Base-by-base conservation (phyloP, 2,797 vertebrate species). In the Semaprochilodus insignis region DNA sequence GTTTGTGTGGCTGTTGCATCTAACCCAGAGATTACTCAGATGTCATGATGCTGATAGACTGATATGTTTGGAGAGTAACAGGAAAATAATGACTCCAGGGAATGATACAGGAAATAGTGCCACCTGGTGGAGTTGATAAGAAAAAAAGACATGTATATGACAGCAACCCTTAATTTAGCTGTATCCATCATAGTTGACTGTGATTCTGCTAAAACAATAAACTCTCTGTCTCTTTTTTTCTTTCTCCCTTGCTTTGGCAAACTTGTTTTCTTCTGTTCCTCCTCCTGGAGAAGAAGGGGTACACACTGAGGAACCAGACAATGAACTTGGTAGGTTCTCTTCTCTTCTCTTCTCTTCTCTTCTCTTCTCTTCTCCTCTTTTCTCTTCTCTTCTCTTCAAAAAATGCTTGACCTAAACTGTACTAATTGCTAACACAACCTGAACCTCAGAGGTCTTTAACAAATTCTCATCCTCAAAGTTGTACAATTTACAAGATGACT, bases 251-350 rank as follows among this genome's bases (percentile, higher is more conserved):
- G 81, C 81, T 77, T 36, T 76, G 34, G 55, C 23, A 51, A 60
- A 31, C 69, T 76, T 65, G 19, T 81, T 23, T 62, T 27, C 52
- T 65, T 5, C n/a, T 2, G 52, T 17, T 72, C 31, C 57, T 82
- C 90, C 90, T 87, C 92, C 94, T 98, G 97, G 97, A 99, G 98
- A 99, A 99, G 98, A 99, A 96, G 97, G 97, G 94, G 96, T 99
- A 92, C 97, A 98, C 91, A 97, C 97, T 23, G 98, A 99, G 88
- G 98, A 99, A 88, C 95, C 96, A 92, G 98, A 99, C 93, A 96
- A 93, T 92, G 97, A 99, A 94, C 92, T 98, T 94, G 97, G 98
- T 99, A 97, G 40, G 80, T 82, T 66, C 51, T 62, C 52, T 63
- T 73, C 54, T 73, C 36, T 40, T 55, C 51, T 69, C 40, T 36